phyloP scores from a whole-genome alignment of 2,888 invertebrate genomes.

The Watsonalla cultraria region DNA sequence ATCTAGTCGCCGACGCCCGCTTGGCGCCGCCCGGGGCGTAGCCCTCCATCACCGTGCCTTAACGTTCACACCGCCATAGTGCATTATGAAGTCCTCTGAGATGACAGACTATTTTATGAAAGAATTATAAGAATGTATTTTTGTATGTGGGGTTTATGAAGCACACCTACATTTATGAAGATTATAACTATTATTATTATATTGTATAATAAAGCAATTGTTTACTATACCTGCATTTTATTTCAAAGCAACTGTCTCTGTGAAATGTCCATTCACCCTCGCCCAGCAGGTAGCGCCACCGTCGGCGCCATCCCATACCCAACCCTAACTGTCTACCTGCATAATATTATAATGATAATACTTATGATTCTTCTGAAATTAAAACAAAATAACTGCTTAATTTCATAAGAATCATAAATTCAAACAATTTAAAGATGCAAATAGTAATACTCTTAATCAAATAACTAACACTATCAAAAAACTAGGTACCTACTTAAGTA shows the following conservation, averaged over 20 bases:
- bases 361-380: not conserved
- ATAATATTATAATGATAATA: not conserved
- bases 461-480: too few relatives aligned
- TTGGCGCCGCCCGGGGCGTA: slow-evolving; percentile 75
- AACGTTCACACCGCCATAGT: slow-evolving; percentile 74
- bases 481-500: too few relatives aligned
- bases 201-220: slow-evolving; percentile 70
- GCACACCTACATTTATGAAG: slow-evolving; percentile 70
- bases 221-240: slow-evolving; percentile 58
- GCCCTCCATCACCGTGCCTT: slow-evolving; percentile 73
- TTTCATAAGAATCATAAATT: too few relatives aligned
- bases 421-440: too few relatives aligned
- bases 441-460: too few relatives aligned
- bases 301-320: slow-evolving; percentile 36
- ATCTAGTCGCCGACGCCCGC: slow-evolving; percentile 76
- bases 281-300: slow-evolving; percentile 57
- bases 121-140: slow-evolving; percentile 72
- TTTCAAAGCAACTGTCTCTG: slow-evolving; percentile 23
- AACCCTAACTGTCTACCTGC: not conserved
- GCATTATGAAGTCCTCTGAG: slow-evolving; percentile 68
- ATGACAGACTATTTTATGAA: slow-evolving; percentile 74
- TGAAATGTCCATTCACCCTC: slow-evolving; percentile 7
- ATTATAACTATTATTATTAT: slow-evolving; percentile 56
- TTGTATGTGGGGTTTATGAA: slow-evolving; percentile 75
- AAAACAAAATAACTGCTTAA: not conserved